A percentile compares a stretch with the other conserved stretches of the same genome.
phyloP scores from a whole-genome alignment of 2,888 invertebrate genomes.

The Drosophila flavopinicola region DNA sequence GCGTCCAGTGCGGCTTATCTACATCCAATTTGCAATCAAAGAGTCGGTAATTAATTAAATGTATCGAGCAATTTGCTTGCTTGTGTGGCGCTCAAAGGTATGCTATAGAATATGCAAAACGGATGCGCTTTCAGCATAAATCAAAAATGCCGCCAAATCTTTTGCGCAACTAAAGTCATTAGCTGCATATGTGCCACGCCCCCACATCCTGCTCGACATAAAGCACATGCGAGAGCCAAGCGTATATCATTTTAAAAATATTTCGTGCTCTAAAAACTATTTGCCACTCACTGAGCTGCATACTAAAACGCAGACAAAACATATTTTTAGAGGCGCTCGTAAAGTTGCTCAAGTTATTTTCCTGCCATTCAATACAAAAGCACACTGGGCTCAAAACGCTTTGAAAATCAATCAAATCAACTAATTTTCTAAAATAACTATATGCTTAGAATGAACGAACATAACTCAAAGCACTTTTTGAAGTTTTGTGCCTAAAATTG shows the following conservation, averaged over 20 bases:
- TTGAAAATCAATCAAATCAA: not conserved
- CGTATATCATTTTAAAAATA: conserved; percentile 59
- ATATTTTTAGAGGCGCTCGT: conserved; percentile 34
- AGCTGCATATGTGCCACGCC: conserved; percentile 62
- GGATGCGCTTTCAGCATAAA: conserved; percentile 57
- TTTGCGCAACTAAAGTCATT: conserved; percentile 57
- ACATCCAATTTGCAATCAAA: conserved; percentile 48
- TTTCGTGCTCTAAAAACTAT: conserved; percentile 74
- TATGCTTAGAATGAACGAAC: too few relatives aligned
- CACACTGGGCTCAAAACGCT: conserved; percentile 37
- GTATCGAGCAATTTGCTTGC: conserved; percentile 2
- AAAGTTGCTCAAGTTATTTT: conserved; percentile 59
- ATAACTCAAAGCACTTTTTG: too few relatives aligned
- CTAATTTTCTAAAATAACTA: not conserved
- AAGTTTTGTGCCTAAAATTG: too few relatives aligned
- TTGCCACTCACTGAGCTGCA: conserved; percentile 63
- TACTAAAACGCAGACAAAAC: conserved; percentile 58
- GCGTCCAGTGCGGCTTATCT: conserved; percentile 83
- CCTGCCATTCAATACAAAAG: conserved; percentile 30
- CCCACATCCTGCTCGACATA: conserved; percentile 22
- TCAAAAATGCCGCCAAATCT: conserved; percentile 41
- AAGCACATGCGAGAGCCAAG: conserved; percentile 28
- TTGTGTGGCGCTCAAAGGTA: conserved; percentile 27
- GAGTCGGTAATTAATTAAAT: not conserved
- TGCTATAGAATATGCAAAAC: conserved; percentile 33